Base-by-base conservation (phyloP, 2,113 vertebrate species). In the Neogobius melanostomus region DNA sequence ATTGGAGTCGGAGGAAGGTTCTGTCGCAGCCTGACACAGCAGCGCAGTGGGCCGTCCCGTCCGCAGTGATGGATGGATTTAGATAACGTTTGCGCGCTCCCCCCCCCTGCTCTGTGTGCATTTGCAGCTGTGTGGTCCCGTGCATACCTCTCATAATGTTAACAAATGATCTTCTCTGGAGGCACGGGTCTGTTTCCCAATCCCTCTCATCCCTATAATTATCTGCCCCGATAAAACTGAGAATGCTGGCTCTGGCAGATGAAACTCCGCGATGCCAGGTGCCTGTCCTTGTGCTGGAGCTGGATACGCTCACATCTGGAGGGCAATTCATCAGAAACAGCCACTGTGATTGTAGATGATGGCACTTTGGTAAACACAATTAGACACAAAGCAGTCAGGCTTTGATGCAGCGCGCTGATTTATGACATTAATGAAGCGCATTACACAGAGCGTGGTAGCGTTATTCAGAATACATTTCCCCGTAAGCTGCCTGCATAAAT, bases 181-280 rank as follows among this genome's bases (percentile, higher is more conserved):
- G 87, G 81, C 82, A 76, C 79, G 73, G 80, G 77, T 82, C 80
- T 56, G 69, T 72, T 77, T 84, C 83, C 77, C 72, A 82, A 85
- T 86, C 84, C 74, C 70, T 85, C 75, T 64, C 85, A 36, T 68
- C 78, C 67, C 87, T 90, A 81, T 91, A 88, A 90, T 91, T 88
- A 86, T 83, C 87, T 66, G 64, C 73, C 72, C 82, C 66, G 82
- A 87, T 90, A 87, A 36, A 36, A 36, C 21, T 36, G 4, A 2
- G 4, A 36, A 3, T 84, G 81, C 87, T 84, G 82, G 83, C 53
- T 72, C 79, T 81, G 46, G 85, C 88, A 70, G 85, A 85, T 85
- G 84, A 89, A 84, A 87, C 82, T 61, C 66, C 73, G 87, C 81
- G 72, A 81, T 59, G 64, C 87, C 90, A 91, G 90, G 85, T 91